Evolutionary conservation across 2,113 vertebrate genomes (phyloP), one percentile per base, ranked within the genome.

Genomic region (Circaetus cinerascens): DNA sequence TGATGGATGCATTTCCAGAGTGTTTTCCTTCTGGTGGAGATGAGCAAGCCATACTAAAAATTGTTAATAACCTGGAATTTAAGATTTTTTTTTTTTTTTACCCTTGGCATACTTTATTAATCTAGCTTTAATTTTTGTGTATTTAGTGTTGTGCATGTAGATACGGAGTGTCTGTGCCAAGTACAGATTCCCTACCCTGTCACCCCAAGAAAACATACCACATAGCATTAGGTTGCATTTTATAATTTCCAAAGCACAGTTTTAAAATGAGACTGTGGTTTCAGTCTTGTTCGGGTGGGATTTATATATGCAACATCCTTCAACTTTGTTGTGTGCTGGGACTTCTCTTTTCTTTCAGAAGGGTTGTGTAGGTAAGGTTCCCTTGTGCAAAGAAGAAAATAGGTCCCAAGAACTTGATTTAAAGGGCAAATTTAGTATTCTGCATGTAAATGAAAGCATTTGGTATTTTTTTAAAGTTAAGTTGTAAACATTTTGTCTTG

Each of bases 401-500:
- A 91, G 48, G 22, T 91, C 20, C 18, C 71, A 72, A 92, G 25
- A 68, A 51, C 50, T 78, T 86, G 55, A 56, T 84, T 90, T 84
- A 71, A 80, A 81, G 59, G 73, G 30, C 38, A 76, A 78, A 79
- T 55, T 68, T 82, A 96, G 53, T 57, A 68, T 91, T 27, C 40
- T 62, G 53, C 36, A 10, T 85, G 66, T 79, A 93, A 95, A 57
- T 76, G 20, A 88, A 95, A 91, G 15, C 30, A 68, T 91, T 95
- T 75, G 89, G 15, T 79, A 25, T 74, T 84, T 94, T 95, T 90
- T 92, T 36, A 41, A 90, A 93, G 64, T 80, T 79, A 90, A 94
- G 62, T 93, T 97, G 94, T 97, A 97, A 97, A 90, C 41, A 85
- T 78, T 95, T 95, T 96, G 96, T 97, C 93, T 95, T 85, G 84